Evolutionary conservation across 2,888 invertebrate species (phyloP), one percentile per base, ranked within the genome.

Genomic region (Lysandra coridon): DNA sequence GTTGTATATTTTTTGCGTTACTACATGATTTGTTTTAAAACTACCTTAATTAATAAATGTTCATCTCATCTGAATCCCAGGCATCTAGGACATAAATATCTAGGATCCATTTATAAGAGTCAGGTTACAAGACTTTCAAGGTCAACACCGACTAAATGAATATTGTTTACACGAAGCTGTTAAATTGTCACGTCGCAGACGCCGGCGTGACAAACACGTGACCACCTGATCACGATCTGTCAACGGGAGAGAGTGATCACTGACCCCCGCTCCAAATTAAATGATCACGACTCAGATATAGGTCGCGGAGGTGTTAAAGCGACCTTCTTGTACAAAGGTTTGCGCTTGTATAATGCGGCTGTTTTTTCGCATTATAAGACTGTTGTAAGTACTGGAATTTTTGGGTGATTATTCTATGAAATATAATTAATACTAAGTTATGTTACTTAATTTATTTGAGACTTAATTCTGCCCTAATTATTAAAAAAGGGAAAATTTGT

Each of bases 121-220:
- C 69, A 69, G 33, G 69, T 69, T 57, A 57, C 57, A 49, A 49
- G 49, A 12, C 10, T 57, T 33, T 69, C 69, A 69, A 69, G 69
- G 69, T 69, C 69, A 69, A 37, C 33, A 1, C 37, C 30, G 69
- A 69, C 69, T 69, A 37, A 69, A 69, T 69, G 69, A 69, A 69
- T 69, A 69, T 69, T 69, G 69, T 74, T 74, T 74, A 74, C 76
- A 53, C 76, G 53, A 76, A 76, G 53, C 53, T 76, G 76, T 76
- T 53, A 30, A 76, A 53, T 37, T 75, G 53, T 76, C 53, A 33
- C 74, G 23, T 5, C 23, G 2, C 57, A 57, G 57, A 57, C 57
- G 57, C 14, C 57, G 4, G 57, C 40, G 74, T 74, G 74, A 44
- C 10, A 23, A 40, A 4, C 14, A 17, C 74, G 74, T 74, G 74